These are phyloP conservation scores for Zaprionus kolodkinae DNA, from an alignment of 1,140 invertebrate species.

Conservation along the genomic window DNA sequence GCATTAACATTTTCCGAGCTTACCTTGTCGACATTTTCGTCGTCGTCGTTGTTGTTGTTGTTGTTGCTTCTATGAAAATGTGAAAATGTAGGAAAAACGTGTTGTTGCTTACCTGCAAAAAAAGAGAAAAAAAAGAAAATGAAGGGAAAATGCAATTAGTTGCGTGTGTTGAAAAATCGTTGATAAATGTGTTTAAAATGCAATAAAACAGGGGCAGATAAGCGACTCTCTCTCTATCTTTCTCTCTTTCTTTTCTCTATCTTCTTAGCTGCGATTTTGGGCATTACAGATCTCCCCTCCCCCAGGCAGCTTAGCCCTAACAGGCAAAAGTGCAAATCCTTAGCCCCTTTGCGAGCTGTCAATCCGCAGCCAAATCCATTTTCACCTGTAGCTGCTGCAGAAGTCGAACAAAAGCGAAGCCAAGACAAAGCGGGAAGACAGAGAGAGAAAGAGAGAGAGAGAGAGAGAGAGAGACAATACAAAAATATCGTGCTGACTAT, in stretches of 20 bases:
- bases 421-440: neutral
- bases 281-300: too few relatives aligned
- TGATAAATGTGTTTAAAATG: neutral
- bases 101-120: constrained; percentile 53
- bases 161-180: neutral
- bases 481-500: neutral
- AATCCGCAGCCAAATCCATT: neutral
- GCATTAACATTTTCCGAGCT: constrained; percentile 20
- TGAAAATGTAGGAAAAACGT: neutral
- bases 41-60: too few relatives aligned
- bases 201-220: neutral
- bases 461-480: neutral
- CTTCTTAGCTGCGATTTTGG: too few relatives aligned
- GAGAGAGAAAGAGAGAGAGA: neutral
- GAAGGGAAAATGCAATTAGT: constrained; percentile 7
- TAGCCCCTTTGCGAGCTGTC: neutral
- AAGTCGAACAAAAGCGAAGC: neutral
- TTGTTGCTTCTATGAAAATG: neutral
- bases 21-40: constrained; percentile 17
- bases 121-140: constrained; percentile 30
- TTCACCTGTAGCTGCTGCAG: neutral
- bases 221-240: neutral
- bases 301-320: neutral
- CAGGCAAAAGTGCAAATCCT: neutral
- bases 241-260: too few relatives aligned